Base-by-base conservation (phyloP, 53 echinoderm and acorn worm genomes). In the Arbacia lixula region DNA sequence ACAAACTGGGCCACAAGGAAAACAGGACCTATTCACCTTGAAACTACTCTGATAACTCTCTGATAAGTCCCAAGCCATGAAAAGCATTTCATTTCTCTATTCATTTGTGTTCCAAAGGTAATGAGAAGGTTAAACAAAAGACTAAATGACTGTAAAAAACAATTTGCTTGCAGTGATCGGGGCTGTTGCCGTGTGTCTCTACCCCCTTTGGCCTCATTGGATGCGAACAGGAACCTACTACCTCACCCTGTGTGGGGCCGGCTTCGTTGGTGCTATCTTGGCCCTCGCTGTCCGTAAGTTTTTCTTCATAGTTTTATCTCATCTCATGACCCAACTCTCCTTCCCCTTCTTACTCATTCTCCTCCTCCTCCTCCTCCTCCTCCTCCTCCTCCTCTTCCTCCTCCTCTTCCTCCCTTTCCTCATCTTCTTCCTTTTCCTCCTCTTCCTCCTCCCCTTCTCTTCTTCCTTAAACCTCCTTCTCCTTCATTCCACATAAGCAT, bases 201-300 rank as follows among this genome's bases (percentile, higher is more conserved):
- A 89, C 54, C 96, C 96, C 52, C 78, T 96, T 1, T 96, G 96
- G 96, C 96, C 96, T 12, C 96, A 91, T 4, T 93, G 93, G 96
- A 96, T 96, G 91, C 87, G 93, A 38, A 55, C 88, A 12, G 93
- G 93, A 12, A 96, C 96, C 37, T 96, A 96, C 89, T 96, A 96
- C 62, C 35, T 89, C 9, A 93, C 93, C 71, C 74, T 96, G 5
- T 87, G 87, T 26, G 96, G 93, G 19, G 96, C 93, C 21, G 91
- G 96, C 2, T 85, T 96, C 0, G 96, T 96, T 5, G 96, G 91
- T 82, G 86, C 83, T 52, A 84, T 96, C 21, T 52, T 96, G 21
- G 93, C 67, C 29, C 68, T 96, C 21, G 96, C 92, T 34, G 81
- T 96, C 29, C 55, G 96, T 96, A 87, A 87, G 96, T 86, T 51